phyloP scores from a whole-genome alignment of 1,140 invertebrate genomes.

The Meloidogyne chitwoodi region DNA sequence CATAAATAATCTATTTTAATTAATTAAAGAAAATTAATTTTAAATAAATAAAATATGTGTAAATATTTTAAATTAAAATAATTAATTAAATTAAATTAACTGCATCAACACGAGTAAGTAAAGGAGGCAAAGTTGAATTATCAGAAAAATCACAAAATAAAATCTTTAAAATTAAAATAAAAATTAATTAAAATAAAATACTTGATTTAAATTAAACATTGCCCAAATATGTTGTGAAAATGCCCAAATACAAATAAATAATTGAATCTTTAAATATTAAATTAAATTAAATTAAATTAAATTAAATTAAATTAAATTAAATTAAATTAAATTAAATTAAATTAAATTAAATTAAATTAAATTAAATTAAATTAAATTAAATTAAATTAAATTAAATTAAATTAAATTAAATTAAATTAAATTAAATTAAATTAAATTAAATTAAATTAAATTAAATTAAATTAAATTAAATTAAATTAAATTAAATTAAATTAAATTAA shows the following conservation, averaged over 20 bases:
- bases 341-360: too few relatives aligned
- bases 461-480: too few relatives aligned
- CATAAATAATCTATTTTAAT: conserved; percentile 44
- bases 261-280: conserved; percentile 25
- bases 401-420: too few relatives aligned
- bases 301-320: too few relatives aligned
- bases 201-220: conserved; percentile 42
- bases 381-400: too few relatives aligned
- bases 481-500: too few relatives aligned
- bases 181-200: conserved; percentile 19
- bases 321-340: too few relatives aligned
- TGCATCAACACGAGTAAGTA: conserved; percentile 50
- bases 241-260: conserved; percentile 50
- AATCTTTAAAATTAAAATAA: conserved; percentile 38
- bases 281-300: neutral
- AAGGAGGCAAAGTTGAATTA: conserved; percentile 37
- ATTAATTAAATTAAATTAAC: neutral
- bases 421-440: too few relatives aligned
- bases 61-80: neutral
- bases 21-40: neutral
- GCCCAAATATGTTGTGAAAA: conserved; percentile 53
- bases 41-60: neutral
- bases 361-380: too few relatives aligned
- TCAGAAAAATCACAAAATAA: conserved; percentile 49
- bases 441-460: too few relatives aligned